These are phyloP conservation scores for Hyles lineata DNA, from an alignment of 2,888 invertebrate genomes.

Conservation along the genomic window DNA sequence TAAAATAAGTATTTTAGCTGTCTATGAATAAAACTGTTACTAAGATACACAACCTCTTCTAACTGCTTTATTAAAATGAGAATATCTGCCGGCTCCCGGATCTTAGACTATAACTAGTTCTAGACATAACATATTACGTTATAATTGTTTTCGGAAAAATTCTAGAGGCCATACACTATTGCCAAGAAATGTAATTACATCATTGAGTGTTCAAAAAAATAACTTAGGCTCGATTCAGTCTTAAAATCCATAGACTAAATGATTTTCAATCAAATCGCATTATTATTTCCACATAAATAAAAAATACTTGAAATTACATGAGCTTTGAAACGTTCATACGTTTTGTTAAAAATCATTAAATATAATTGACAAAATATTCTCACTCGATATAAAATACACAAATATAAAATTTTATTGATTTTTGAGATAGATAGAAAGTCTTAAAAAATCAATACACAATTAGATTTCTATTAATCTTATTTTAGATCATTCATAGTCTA, in stretches of 20 bases:
- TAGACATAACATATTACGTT: too few species aligned
- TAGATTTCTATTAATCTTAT: background rate
- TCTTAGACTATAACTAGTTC: too few species aligned
- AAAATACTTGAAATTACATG: background rate
- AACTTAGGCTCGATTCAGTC: background rate
- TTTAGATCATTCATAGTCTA: background rate
- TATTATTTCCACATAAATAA: background rate
- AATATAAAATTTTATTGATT: background rate
- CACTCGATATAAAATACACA: conserved; percentile 12
- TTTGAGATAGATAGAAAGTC: conserved; percentile 4
- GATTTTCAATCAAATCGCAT: background rate
- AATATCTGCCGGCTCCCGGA: too few species aligned
- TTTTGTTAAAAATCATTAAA: background rate
- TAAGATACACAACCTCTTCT: too few species aligned
- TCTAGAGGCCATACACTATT: background rate
- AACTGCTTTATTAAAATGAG: too few species aligned
- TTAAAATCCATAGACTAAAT: background rate
- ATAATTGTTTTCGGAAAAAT: too few species aligned
- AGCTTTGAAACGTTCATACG: background rate
- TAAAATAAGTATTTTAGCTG: too few species aligned
- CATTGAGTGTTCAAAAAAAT: conserved; percentile 5
- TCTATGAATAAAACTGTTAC: too few species aligned
- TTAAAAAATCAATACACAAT: conserved; percentile 2
- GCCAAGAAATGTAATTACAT: background rate
- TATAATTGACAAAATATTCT: conserved; percentile 27